phyloP scores from a whole-genome alignment of 2,113 vertebrate genomes.

The Percopsis transmontana region DNA sequence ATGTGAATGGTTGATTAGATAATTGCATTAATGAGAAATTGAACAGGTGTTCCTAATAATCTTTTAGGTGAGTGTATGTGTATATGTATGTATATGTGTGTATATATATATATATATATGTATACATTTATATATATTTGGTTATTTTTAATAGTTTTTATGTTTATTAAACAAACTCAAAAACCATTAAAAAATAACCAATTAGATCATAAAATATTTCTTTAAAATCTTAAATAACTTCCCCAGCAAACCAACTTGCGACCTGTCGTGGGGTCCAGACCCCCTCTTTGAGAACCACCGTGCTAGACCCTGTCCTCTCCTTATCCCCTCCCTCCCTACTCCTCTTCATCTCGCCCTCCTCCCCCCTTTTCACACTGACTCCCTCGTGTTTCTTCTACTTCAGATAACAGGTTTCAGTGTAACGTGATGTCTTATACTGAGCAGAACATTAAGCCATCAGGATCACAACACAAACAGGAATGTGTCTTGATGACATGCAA shows the following conservation, averaged over 20 bases:
- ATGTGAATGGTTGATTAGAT: too few species aligned
- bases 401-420: constrained; percentile 19
- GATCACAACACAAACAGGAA: neutral
- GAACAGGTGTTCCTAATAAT: too few species aligned
- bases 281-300: constrained; percentile 45
- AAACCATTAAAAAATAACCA: too few species aligned
- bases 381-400: neutral
- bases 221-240: neutral
- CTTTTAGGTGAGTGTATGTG: too few species aligned
- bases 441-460: too few species aligned
- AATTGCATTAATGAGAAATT: too few species aligned
- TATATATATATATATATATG: too few species aligned
- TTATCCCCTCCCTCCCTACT: neutral
- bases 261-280: constrained; percentile 3
- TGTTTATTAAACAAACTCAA: too few species aligned
- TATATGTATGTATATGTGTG: too few species aligned
- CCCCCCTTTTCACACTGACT: neutral
- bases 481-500: neutral
- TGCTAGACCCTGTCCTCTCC: constrained; percentile 48
- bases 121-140: too few species aligned
- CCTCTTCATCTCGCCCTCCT: neutral
- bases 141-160: too few species aligned
- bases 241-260: neutral
- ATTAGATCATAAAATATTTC: too few species aligned
- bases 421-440: constrained; percentile 23